Evolutionary conservation across 2,888 invertebrate genomes (phyloP).

Genomic region (Lasioglossum oenotherae): DNA sequence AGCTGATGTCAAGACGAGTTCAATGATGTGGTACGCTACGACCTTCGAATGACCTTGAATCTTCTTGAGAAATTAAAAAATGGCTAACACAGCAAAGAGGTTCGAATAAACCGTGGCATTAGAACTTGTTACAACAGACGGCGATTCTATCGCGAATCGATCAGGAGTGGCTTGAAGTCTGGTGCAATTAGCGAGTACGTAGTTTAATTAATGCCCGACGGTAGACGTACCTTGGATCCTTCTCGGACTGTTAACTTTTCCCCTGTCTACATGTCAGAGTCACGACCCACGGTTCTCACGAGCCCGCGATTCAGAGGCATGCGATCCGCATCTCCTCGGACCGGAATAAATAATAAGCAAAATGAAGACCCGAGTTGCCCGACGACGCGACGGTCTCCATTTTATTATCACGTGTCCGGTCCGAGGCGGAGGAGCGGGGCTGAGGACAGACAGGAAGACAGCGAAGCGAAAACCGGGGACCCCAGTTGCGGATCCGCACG

Average conservation of each 20-base stretch:
- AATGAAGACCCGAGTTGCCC: conserved; percentile 23
- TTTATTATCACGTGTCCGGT: conserved; percentile 36
- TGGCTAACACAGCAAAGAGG: background rate
- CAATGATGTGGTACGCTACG: too few relatives aligned
- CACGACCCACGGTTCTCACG: conserved; percentile 49
- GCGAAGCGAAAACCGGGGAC: conserved; percentile 51
- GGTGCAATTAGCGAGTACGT: conserved; percentile 42
- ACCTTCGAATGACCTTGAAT: too few relatives aligned
- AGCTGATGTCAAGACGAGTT: too few relatives aligned
- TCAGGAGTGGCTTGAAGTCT: conserved; percentile 11
- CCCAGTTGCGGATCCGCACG: conserved; percentile 50
- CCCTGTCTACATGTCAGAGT: conserved; percentile 35
- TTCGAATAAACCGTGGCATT: background rate
- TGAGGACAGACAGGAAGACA: conserved; percentile 50
- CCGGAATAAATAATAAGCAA: conserved; percentile 30
- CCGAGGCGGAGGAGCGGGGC: conserved; percentile 21
- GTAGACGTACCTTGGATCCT: conserved; percentile 34
- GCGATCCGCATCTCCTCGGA: conserved; percentile 38
- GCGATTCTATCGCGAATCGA: background rate
- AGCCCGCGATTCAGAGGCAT: conserved; percentile 27
- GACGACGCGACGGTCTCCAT: background rate
- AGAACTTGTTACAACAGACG: background rate
- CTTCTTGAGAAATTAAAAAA: background rate
- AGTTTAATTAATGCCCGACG: conserved; percentile 53
- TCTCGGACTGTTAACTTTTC: conserved; percentile 32